phyloP scores from a whole-genome alignment of 2,888 invertebrate species.

The Limnephilus lunatus region DNA sequence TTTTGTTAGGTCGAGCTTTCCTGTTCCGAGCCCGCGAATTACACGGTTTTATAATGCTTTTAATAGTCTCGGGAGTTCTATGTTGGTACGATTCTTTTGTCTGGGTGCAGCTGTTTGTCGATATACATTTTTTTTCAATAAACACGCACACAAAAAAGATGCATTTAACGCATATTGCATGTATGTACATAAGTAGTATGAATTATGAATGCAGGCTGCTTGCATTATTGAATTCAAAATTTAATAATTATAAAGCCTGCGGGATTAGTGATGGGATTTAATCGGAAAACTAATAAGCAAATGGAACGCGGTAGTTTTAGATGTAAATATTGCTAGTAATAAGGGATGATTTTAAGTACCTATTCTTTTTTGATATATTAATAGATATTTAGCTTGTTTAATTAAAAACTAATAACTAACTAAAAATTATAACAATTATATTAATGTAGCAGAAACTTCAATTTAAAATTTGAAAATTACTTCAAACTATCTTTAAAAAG shows the following conservation, averaged over 20 bases:
- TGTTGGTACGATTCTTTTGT: constrained; percentile 25
- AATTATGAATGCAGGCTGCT: constrained; percentile 26
- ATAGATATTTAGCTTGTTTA: too few species aligned
- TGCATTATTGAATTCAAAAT: constrained; percentile 3
- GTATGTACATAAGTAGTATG: background rate
- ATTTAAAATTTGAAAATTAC: too few species aligned
- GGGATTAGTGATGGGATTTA: background rate
- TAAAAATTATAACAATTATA: too few species aligned
- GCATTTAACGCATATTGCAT: constrained; percentile 37
- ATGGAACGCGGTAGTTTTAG: background rate
- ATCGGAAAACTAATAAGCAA: background rate
- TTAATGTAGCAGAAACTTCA: too few species aligned
- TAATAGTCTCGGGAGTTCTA: background rate
- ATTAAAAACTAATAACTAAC: too few species aligned
- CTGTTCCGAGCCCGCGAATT: constrained; percentile 19
- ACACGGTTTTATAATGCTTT: background rate
- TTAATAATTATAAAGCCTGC: background rate
- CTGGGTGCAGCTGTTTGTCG: constrained; percentile 36
- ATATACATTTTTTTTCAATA: constrained; percentile 27
- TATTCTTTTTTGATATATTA: too few species aligned
- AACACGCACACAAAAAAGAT: constrained; percentile 39
- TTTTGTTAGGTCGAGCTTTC: background rate
- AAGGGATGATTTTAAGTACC: too few species aligned
- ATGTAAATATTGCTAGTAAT: too few species aligned
- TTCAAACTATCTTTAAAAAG: too few species aligned